Base-by-base conservation (phyloP, 1,140 invertebrate species). In the Eriosoma lanigerum region DNA sequence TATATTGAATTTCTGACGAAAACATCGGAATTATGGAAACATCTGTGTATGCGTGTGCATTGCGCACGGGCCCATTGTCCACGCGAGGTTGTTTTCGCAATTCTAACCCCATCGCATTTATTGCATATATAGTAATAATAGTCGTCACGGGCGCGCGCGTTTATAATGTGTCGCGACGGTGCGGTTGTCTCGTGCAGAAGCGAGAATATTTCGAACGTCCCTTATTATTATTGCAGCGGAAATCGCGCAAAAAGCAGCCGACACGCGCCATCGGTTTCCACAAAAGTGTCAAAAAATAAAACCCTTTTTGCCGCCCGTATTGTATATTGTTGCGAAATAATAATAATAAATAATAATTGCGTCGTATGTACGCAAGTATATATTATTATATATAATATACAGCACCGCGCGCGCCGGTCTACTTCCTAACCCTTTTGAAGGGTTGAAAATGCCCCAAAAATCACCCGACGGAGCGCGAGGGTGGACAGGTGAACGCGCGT, bases 261-360 rank as follows among this genome's bases (percentile, higher is more conserved):
- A 78, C 75, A 78, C 75, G 75, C 75, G 75, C 75, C 54, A 60
- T 29, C 75, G 75, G 54, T 78, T 78, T 78, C 75, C 75, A 78
- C 75, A 78, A 78, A 78, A 62, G 75, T 62, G 75, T 78, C 75
- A 62, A 78, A 78, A 72, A 68, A 76, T 76, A 76, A 76, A 78
- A 78, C 75, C 75, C 75, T 78, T 78, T 78, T 78, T 10, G 9
- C 21, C 15, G 24, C 24, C 15, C 32, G 12, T 24, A 17, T 38
- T 38, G 58, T 60, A 21, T 60, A 60, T 60, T 60, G 17, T 29
- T 60, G 26, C 26, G 15, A 60, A 60, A 38, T 38, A 38, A 38
- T 38, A 38, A 38, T 38, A 38, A 38, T 38, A 38, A n/a, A 26
- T 15, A 60, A 76, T 76, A 76, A 78, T 78, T 78, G 75, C 75